Evolutionary conservation across 2,888 invertebrate genomes (phyloP).

Genomic region (Rhingia rostrata): DNA sequence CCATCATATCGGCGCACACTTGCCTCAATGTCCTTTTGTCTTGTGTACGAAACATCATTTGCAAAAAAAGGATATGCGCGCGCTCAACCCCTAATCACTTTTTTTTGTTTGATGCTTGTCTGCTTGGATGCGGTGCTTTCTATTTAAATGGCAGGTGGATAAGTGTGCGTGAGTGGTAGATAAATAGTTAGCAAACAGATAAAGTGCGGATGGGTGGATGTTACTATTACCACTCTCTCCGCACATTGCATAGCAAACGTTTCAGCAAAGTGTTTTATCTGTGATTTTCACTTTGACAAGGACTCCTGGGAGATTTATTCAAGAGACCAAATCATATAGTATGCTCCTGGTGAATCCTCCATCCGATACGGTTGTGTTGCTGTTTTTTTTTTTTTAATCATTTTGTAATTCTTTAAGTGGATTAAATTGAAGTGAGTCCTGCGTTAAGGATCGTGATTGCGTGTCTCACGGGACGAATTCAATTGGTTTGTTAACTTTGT

Average conservation of each 20-base stretch:
- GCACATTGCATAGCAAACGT: constrained; percentile 25
- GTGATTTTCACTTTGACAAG: constrained; percentile 54
- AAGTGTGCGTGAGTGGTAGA: constrained; percentile 61
- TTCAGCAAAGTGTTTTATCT: constrained; percentile 47
- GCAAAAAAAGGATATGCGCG: constrained; percentile 23
- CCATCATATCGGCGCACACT: neutral
- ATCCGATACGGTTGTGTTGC: constrained; percentile 3
- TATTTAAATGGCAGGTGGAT: constrained; percentile 63
- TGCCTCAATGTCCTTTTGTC: constrained; percentile 39
- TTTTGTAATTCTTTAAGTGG: constrained; percentile 73
- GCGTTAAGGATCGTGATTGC: constrained; percentile 63
- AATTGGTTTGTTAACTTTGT: constrained; percentile 74
- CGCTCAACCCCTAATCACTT: constrained; percentile 54
- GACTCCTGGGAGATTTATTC: constrained; percentile 51
- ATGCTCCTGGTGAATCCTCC: constrained; percentile 9
- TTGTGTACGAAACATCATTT: constrained; percentile 43
- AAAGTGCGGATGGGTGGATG: constrained; percentile 36
- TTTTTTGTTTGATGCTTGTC: neutral
- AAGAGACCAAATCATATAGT: constrained; percentile 48
- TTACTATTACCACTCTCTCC: neutral
- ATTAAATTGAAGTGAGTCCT: constrained; percentile 73
- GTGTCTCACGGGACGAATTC: constrained; percentile 71
- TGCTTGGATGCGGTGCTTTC: constrained; percentile 12
- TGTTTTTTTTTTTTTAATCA: constrained; percentile 23
- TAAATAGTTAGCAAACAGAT: constrained; percentile 60